phyloP scores from a whole-genome alignment of 1,140 invertebrate species.

The Trichonephila inaurata region DNA sequence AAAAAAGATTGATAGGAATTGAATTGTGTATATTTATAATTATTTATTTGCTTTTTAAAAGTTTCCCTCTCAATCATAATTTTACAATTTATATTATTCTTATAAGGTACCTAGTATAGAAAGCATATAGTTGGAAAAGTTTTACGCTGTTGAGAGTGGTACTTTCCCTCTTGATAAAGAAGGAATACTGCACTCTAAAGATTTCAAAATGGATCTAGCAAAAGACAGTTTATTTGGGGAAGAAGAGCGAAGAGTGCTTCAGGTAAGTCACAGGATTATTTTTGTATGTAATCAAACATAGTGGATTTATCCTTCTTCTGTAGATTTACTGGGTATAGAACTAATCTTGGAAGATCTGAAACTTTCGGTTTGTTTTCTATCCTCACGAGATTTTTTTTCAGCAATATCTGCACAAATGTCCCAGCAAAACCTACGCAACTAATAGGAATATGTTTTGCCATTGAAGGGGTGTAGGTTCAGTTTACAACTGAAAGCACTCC shows the following conservation, averaged over 20 bases:
- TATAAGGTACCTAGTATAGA: too few species aligned
- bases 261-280: slow-evolving; percentile 77
- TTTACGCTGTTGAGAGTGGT: slow-evolving; percentile 16
- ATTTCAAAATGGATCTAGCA: slow-evolving; percentile 3
- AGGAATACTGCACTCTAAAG: slow-evolving; percentile 55
- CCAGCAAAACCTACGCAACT: slow-evolving; percentile 99
- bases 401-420: slow-evolving; percentile 94
- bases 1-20: too few species aligned
- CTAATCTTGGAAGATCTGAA: slow-evolving; percentile 78
- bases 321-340: slow-evolving; percentile 81
- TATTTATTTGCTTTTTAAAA: too few species aligned
- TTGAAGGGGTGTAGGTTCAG: slow-evolving; percentile 84
- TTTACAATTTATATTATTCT: too few species aligned
- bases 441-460: slow-evolving; percentile 91
- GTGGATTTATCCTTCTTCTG: slow-evolving; percentile 81
- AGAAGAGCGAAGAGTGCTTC: slow-evolving; percentile 71
- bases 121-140: neutral
- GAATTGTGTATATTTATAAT: too few species aligned
- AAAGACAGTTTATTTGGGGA: slow-evolving; percentile 50
- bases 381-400: slow-evolving; percentile 84
- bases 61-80: too few species aligned
- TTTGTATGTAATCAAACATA: slow-evolving; percentile 80
- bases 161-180: neutral
- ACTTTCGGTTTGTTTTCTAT: neutral
- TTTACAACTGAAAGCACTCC: slow-evolving; percentile 88